A percentile compares a stretch with the other conserved stretches of the same genome.
Conservation (phyloP, 2,797 vertebrate species). For the Poliocrania exsul region DNA sequence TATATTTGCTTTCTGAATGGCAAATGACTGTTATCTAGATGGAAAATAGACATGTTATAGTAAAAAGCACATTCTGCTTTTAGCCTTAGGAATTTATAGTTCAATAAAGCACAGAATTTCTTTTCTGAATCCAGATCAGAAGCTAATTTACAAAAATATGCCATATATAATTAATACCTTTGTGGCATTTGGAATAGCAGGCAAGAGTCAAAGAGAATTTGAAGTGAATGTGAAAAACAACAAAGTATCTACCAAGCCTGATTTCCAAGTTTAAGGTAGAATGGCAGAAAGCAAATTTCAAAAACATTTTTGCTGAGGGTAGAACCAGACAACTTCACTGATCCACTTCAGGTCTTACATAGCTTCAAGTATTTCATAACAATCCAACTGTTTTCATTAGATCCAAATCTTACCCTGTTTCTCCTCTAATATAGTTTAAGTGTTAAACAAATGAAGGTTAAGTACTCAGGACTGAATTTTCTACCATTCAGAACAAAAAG, state of each 20-base stretch:
- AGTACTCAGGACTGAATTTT: background rate
- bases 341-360: background rate
- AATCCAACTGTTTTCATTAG: background rate
- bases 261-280: background rate
- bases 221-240: background rate
- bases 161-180: background rate
- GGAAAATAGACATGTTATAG: slow-evolving; percentile 13
- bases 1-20: background rate
- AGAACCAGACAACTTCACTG: background rate
- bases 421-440: background rate
- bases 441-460: background rate
- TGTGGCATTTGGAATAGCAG: background rate
- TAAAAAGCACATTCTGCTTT: slow-evolving; percentile 20
- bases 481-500: background rate
- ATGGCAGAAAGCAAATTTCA: background rate
- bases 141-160: slow-evolving; percentile 15
- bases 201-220: background rate
- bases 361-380: background rate
- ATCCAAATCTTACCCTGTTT: background rate
- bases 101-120: slow-evolving; percentile 1
- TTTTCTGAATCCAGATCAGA: slow-evolving; percentile 8
- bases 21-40: background rate
- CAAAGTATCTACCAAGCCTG: background rate
- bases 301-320: background rate
- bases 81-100: background rate